phyloP scores from a whole-genome alignment of 2,113 vertebrate species.

The Coracopsis vasa region DNA sequence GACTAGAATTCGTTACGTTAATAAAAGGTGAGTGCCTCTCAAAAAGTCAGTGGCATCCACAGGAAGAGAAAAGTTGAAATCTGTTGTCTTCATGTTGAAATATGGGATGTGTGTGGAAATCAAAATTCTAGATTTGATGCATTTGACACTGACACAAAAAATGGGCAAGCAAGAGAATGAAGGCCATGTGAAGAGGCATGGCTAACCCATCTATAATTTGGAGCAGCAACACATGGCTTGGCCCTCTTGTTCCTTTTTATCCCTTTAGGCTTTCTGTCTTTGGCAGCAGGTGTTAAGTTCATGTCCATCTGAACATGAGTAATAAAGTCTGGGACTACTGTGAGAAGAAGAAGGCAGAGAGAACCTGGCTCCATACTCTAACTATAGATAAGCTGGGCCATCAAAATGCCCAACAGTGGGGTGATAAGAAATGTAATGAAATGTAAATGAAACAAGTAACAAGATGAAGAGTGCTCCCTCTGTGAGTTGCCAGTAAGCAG shows the following conservation, averaged over 20 bases:
- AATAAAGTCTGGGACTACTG: not conserved
- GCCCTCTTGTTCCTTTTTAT: not conserved
- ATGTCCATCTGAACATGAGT: accelerated
- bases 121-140: not conserved
- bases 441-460: not conserved
- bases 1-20: not conserved
- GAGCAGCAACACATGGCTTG: not conserved
- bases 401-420: not conserved
- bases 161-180: not conserved
- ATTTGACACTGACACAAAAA: not conserved
- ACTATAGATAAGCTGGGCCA: not conserved
- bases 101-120: not conserved
- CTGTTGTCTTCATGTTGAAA: not conserved
- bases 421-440: not conserved
- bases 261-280: not conserved
- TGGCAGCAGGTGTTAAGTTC: not conserved
- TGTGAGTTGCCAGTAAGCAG: not conserved
- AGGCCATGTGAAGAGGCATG: not conserved
- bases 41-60: not conserved
- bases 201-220: not conserved
- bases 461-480: not conserved
- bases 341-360: not conserved
- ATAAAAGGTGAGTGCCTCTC: not conserved
- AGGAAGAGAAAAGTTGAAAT: not conserved
- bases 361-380: not conserved